phyloP scores from a whole-genome alignment of 2,888 invertebrate genomes.

The Anticlea derivata region DNA sequence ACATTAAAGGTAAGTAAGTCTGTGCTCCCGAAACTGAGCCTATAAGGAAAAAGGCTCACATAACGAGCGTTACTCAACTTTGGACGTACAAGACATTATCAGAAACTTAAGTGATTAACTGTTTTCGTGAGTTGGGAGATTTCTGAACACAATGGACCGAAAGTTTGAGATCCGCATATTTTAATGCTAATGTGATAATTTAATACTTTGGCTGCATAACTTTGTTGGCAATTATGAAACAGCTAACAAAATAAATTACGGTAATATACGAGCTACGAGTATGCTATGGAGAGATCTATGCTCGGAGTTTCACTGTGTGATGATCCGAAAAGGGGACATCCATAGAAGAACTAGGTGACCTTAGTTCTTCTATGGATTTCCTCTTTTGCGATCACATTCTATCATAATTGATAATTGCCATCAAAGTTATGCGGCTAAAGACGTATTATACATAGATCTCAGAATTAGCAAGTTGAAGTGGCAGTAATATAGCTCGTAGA shows the following conservation, averaged over 20 bases:
- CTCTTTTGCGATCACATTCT: too few species aligned
- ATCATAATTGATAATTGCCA: too few species aligned
- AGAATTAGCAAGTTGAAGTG: too few species aligned
- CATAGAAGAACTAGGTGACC: too few species aligned
- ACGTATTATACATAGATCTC: too few species aligned
- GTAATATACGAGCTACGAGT: too few species aligned
- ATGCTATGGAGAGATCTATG: too few species aligned
- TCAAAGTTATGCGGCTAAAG: too few species aligned
- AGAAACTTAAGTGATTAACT: slow-evolving; percentile 73
- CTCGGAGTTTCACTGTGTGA: too few species aligned
- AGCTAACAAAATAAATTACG: slow-evolving; percentile 2
- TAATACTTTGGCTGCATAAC: slow-evolving; percentile 41
- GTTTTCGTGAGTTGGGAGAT: slow-evolving; percentile 52
- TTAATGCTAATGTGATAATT: slow-evolving; percentile 57
- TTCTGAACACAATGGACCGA: slow-evolving; percentile 52
- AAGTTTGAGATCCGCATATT: slow-evolving; percentile 67
- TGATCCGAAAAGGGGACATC: too few species aligned
- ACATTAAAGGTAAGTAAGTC: slow-evolving; percentile 1
- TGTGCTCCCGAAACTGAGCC: slow-evolving; percentile 11
- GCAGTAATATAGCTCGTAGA: too few species aligned
- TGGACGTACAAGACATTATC: slow-evolving; percentile 57
- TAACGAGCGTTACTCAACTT: slow-evolving; percentile 33
- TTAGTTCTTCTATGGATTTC: too few species aligned
- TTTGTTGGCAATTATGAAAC: slow-evolving; percentile 34
- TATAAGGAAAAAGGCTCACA: slow-evolving; percentile 31